Conservation (phyloP, 1,140 invertebrate genomes). For the Pararge aegeria region DNA sequence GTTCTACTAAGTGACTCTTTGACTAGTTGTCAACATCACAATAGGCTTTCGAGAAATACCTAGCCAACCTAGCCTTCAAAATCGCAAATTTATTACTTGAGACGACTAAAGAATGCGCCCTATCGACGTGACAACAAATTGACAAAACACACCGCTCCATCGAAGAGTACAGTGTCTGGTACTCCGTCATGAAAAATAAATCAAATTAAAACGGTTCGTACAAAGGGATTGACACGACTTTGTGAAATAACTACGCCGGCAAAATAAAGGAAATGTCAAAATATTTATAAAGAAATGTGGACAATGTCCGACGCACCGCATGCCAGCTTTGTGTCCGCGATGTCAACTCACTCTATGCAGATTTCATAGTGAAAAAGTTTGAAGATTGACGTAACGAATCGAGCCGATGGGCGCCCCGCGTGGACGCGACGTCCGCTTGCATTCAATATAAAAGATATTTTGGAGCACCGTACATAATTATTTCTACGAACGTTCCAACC, state of each 20-base stretch:
- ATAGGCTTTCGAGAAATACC: not conserved
- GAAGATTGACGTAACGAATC: constrained; percentile 77
- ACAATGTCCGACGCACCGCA: constrained; percentile 62
- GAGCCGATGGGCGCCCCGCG: constrained; percentile 59
- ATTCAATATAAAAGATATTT: constrained; percentile 61
- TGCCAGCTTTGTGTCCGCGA: constrained; percentile 61
- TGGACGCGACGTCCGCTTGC: constrained; percentile 42
- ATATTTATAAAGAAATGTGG: constrained; percentile 76
- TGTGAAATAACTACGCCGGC: constrained; percentile 61
- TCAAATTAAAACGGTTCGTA: constrained; percentile 71
- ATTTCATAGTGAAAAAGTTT: constrained; percentile 66
- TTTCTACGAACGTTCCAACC: constrained; percentile 65
- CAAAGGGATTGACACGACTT: constrained; percentile 72
- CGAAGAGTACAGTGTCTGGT: constrained; percentile 52
- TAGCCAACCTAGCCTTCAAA: not conserved
- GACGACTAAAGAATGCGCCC: not conserved
- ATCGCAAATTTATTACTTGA: not conserved
- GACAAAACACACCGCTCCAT: constrained; percentile 58
- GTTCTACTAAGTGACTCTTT: no score
- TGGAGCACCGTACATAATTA: constrained; percentile 73
- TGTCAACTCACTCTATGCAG: constrained; percentile 76
- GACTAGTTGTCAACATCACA: not conserved
- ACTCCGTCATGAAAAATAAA: constrained; percentile 74
- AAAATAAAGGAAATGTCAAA: constrained; percentile 76
- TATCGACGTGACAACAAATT: constrained; percentile 67